Conservation (phyloP, 2,113 vertebrate species). For the Entelurus aequoreus region DNA sequence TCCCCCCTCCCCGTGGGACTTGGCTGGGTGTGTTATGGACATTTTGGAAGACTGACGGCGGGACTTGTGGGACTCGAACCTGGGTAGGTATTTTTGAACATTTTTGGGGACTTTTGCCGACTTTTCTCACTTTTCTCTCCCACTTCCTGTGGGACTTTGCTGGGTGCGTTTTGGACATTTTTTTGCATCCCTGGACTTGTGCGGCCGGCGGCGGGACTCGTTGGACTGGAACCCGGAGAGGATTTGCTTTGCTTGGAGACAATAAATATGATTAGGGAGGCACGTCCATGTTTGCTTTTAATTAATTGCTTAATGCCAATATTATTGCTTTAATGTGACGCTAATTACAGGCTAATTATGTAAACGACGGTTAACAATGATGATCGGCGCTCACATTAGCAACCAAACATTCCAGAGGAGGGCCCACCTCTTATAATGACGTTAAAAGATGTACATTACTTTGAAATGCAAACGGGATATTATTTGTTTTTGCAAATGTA, state of each 20-base stretch:
- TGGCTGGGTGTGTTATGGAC: too few species aligned
- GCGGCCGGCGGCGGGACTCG: too few species aligned
- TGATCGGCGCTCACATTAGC: constrained; percentile 61
- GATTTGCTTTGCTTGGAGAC: constrained; percentile 31
- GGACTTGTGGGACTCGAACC: too few species aligned
- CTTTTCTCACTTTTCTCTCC: too few species aligned
- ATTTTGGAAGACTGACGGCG: too few species aligned
- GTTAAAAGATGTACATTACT: constrained; percentile 63
- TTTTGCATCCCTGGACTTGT: too few species aligned
- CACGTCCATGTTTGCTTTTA: constrained; percentile 51
- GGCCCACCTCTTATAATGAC: constrained; percentile 68
- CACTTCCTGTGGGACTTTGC: too few species aligned
- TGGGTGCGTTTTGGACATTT: too few species aligned
- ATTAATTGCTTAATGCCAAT: constrained; percentile 67
- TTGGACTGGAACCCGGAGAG: too few species aligned
- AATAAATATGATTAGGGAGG: constrained; percentile 23
- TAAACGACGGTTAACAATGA: constrained; percentile 62
- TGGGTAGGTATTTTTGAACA: too few species aligned
- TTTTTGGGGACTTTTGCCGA: too few species aligned
- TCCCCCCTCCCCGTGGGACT: too few species aligned
- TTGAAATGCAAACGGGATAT: constrained; percentile 48
- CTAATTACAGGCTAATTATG: constrained; percentile 67
- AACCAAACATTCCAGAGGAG: constrained; percentile 50
- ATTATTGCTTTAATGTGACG: constrained; percentile 62
- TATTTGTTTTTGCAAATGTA: constrained; percentile 22